Percentiles rank a stretch among this genome's conserved stretches.
Evolutionary conservation across 2,113 vertebrate species (phyloP).

Genomic region (Dicaeum eximium): DNA sequence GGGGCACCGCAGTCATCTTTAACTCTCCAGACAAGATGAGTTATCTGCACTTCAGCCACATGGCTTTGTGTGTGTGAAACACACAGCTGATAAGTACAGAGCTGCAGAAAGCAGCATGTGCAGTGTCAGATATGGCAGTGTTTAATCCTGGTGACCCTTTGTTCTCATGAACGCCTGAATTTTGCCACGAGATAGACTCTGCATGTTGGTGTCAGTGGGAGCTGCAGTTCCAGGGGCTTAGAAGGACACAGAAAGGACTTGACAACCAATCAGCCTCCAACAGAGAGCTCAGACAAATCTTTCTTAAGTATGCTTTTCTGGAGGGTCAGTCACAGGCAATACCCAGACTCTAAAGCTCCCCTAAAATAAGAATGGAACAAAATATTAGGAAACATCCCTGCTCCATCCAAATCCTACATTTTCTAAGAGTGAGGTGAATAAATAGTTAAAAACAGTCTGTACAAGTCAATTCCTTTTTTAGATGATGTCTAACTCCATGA

Average conservation of each 20-base stretch:
- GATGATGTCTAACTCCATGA: background rate
- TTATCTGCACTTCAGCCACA: background rate
- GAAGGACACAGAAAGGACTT: background rate
- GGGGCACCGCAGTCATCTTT: background rate
- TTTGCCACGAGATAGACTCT: background rate
- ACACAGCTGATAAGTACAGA: background rate
- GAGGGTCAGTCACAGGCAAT: background rate
- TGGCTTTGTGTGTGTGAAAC: background rate
- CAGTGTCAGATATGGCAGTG: background rate
- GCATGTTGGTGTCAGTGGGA: background rate
- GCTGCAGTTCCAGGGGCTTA: background rate
- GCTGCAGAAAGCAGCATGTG: background rate
- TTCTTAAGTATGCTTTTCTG: background rate
- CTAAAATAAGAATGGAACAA: background rate
- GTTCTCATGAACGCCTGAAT: background rate
- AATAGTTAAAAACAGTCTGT: background rate
- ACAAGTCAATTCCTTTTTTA: background rate
- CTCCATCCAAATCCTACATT: background rate
- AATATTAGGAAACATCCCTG: background rate
- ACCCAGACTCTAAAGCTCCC: background rate
- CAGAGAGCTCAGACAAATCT: background rate
- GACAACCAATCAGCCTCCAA: background rate
- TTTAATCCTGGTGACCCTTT: background rate
- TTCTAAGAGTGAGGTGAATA: background rate
- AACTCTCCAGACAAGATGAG: background rate